A percentile compares a stretch with the other conserved stretches of the same genome.
Conservation (phyloP, 2,797 vertebrate species). For the Decapterus maruadsi region DNA sequence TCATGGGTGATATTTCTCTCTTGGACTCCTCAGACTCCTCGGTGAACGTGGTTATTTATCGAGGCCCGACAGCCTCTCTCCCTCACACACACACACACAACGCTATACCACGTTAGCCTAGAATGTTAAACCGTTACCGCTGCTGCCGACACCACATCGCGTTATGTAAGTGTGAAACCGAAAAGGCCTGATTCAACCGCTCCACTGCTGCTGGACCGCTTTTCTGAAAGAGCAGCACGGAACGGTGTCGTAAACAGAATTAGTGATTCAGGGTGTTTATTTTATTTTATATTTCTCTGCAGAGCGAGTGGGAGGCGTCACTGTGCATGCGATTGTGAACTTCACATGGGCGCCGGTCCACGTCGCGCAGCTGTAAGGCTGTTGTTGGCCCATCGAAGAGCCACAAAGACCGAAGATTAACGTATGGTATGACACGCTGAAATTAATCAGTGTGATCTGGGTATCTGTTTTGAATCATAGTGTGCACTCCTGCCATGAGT, state of each 20-base stretch:
- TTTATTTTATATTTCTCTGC: background rate
- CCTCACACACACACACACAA: background rate
- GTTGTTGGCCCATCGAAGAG: constrained; percentile 28
- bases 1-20: constrained; percentile 50
- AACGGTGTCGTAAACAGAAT: constrained; percentile 19
- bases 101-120: background rate
- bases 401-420: constrained; percentile 49
- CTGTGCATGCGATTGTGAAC: constrained; percentile 7
- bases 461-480: constrained; percentile 65
- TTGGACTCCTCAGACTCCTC: constrained; percentile 9
- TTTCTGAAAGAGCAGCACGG: background rate
- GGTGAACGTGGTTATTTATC: constrained; percentile 13
- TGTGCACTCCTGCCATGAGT: constrained; percentile 38
- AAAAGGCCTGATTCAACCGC: background rate
- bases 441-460: constrained; percentile 40
- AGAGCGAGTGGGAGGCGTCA: constrained; percentile 6
- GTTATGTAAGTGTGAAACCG: constrained; percentile 12
- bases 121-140: constrained; percentile 10
- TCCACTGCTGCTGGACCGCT: background rate
- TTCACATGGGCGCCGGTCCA: constrained; percentile 11
- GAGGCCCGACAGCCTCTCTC: constrained; percentile 1
- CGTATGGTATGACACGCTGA: constrained; percentile 35
- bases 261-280: constrained; percentile 7
- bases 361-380: constrained; percentile 35
- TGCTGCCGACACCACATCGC: background rate